Percentiles rank a stretch among this genome's conserved stretches.
phyloP scores from a whole-genome alignment of 1,140 invertebrate species.

The Hydropsyche tenuis region DNA sequence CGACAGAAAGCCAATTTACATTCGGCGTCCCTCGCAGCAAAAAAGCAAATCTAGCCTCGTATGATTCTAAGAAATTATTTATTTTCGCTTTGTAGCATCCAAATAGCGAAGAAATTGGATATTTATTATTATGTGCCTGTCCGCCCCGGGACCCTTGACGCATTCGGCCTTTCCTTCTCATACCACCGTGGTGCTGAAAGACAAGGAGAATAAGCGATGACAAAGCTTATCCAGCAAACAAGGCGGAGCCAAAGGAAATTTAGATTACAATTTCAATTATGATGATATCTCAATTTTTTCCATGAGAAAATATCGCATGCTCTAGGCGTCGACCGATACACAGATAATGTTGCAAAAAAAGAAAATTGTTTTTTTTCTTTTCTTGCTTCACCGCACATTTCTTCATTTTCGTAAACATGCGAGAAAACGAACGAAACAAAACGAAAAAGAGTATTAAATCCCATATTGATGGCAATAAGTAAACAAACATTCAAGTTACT shows the following conservation, averaged over 20 bases:
- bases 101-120: constrained; percentile 28
- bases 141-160: not conserved
- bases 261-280: constrained; percentile 31
- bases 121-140: constrained; percentile 30
- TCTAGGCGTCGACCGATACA: not conserved
- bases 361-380: not conserved
- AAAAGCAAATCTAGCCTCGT: not conserved
- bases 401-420: too few relatives aligned
- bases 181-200: not conserved
- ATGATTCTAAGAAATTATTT: constrained; percentile 23
- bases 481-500: too few relatives aligned
- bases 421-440: too few relatives aligned
- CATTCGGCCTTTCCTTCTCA: not conserved
- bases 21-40: not conserved
- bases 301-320: not conserved
- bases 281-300: constrained; percentile 13
- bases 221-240: constrained; percentile 28
- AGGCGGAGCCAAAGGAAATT: constrained; percentile 5
- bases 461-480: too few relatives aligned
- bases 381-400: too few relatives aligned
- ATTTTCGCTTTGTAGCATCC: constrained; percentile 21
- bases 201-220: constrained; percentile 32
- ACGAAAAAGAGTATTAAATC: too few relatives aligned
- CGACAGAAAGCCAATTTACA: not conserved
- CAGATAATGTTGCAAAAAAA: not conserved